Percentiles rank a stretch among this genome's conserved stretches.
Conservation (phyloP, 2,888 invertebrate genomes). For the Drosophila pseudotalamancana region DNA sequence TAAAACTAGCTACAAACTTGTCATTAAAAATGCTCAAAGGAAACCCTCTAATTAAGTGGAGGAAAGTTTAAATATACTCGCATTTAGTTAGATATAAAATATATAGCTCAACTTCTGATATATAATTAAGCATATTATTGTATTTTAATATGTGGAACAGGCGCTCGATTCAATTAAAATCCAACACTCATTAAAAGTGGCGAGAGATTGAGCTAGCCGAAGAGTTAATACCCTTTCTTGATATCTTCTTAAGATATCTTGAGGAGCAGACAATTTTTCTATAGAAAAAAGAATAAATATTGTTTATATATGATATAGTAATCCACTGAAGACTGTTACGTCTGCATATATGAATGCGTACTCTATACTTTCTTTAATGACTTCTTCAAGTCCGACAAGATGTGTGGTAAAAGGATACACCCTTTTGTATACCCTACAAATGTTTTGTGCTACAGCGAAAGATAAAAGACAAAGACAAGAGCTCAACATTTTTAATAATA, state of each 20-base stretch:
- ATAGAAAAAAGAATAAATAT: no score
- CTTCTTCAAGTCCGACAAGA: no score
- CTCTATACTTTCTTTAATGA: no score
- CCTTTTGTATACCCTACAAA: not conserved
- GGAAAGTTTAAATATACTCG: conserved; percentile 34
- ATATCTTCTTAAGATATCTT: no score
- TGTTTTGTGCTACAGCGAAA: conserved; percentile 13
- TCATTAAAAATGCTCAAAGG: conserved; percentile 27
- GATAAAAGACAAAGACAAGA: conserved; percentile 49
- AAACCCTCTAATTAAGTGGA: conserved; percentile 33
- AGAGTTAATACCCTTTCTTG: not conserved
- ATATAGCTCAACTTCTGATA: conserved; percentile 8
- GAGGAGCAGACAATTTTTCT: no score
- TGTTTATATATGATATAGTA: no score
- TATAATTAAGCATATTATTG: conserved; percentile 40
- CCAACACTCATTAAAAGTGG: conserved; percentile 64
- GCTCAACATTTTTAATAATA: conserved; percentile 47
- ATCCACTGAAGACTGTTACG: no score
- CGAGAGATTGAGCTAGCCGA: not conserved
- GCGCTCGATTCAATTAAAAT: conserved; percentile 70
- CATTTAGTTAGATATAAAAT: conserved; percentile 15
- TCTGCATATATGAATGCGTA: no score
- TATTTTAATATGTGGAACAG: conserved; percentile 47
- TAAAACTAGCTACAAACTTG: conserved; percentile 4
- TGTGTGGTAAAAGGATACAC: no score